Conservation (phyloP, 2,888 invertebrate genomes). For the Amphipyra tragopoginis region DNA sequence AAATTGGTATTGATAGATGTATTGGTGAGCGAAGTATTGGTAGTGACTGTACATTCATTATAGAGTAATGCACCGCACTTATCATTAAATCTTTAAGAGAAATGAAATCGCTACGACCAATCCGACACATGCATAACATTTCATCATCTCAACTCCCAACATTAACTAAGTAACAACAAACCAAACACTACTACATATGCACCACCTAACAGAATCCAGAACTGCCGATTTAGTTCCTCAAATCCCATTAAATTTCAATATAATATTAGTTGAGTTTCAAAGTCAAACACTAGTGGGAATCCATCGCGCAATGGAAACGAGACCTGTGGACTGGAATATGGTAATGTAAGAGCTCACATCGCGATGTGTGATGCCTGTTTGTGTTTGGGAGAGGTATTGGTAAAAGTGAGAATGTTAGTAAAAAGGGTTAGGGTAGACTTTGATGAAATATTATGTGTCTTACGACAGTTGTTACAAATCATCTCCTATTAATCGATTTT, state of each 20-base stretch:
- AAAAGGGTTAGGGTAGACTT: neutral
- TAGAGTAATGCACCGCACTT: no score
- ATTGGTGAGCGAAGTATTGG: no score
- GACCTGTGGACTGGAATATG: slow-evolving; percentile 47
- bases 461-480: no score
- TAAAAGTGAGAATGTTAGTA: slow-evolving; percentile 11
- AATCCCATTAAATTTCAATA: slow-evolving; percentile 58
- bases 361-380: slow-evolving; percentile 28
- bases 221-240: slow-evolving; percentile 45
- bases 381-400: slow-evolving; percentile 37
- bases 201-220: slow-evolving; percentile 28
- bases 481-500: no score
- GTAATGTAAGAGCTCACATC: slow-evolving; percentile 48
- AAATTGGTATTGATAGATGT: no score
- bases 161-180: slow-evolving; percentile 33
- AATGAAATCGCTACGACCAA: neutral
- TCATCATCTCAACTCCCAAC: slow-evolving; percentile 4
- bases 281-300: slow-evolving; percentile 50
- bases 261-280: slow-evolving; percentile 56
- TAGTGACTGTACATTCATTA: no score
- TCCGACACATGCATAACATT: slow-evolving; percentile 1
- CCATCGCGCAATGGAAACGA: slow-evolving; percentile 36
- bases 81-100: neutral
- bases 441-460: neutral
- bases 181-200: slow-evolving; percentile 21